Evolutionary conservation across 2,797 vertebrate species (phyloP).

Genomic region (Ateles fusciceps): DNA sequence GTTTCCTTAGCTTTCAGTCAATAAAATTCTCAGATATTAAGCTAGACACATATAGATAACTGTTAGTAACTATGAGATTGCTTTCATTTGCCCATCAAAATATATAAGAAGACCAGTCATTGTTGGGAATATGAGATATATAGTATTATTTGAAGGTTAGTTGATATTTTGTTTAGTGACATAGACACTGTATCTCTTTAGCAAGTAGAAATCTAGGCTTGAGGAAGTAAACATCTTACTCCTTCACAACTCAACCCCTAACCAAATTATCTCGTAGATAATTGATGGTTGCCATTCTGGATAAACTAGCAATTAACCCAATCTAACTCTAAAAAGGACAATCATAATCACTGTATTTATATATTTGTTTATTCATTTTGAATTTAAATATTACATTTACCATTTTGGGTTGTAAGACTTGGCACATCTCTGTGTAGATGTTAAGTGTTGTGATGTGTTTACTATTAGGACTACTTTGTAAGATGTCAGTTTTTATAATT

Average conservation of each 20-base stretch:
- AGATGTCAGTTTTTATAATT: conserved; percentile 17
- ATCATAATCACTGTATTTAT: background rate
- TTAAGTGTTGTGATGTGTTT: background rate
- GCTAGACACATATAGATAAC: conserved; percentile 89
- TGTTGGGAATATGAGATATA: background rate
- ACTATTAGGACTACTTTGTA: background rate
- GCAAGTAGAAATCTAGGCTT: background rate
- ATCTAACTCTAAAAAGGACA: background rate
- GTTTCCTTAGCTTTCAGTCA: conserved; percentile 93
- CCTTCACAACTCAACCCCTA: background rate
- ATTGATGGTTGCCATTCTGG: background rate
- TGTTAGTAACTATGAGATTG: conserved; percentile 88
- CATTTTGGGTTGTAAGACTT: conserved; percentile 27
- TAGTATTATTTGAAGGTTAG: background rate
- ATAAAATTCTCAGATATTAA: conserved; percentile 92
- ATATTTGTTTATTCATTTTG: background rate
- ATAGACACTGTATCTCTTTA: background rate
- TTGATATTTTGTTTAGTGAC: conserved; percentile 2
- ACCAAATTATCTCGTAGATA: background rate
- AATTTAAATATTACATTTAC: background rate
- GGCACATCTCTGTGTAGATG: background rate
- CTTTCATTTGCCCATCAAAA: conserved; percentile 90
- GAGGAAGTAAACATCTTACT: background rate
- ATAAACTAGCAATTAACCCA: background rate
- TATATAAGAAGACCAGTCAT: conserved; percentile 54